A percentile compares a stretch with the other conserved stretches of the same genome.
phyloP scores from a whole-genome alignment of 2,797 vertebrate genomes.

The Tinamus major region DNA sequence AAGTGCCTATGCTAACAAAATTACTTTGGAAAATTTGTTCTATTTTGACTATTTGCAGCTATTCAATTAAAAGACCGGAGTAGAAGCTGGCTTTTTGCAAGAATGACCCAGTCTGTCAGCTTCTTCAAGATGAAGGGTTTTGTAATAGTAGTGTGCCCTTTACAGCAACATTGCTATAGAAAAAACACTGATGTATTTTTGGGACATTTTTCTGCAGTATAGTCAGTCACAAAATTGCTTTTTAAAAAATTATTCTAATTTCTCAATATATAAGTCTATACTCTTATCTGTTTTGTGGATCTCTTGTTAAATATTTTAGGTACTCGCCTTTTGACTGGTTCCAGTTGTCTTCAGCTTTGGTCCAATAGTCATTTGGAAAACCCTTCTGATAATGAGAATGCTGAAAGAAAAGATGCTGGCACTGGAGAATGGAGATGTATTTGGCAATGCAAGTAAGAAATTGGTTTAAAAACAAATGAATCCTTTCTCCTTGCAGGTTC shows the following conservation, averaged over 20 bases:
- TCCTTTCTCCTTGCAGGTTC: neutral
- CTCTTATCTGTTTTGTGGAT: neutral
- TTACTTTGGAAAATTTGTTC: neutral
- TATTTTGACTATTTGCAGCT: neutral
- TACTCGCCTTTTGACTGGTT: conserved; percentile 90
- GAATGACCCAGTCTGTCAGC: accelerated
- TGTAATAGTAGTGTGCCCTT: neutral
- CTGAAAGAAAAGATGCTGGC: conserved; percentile 67
- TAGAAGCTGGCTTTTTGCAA: neutral
- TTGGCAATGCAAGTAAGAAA: conserved; percentile 95
- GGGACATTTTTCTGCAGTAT: neutral
- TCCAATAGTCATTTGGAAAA: conserved; percentile 77
- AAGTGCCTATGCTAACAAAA: neutral
- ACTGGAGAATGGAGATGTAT: conserved; percentile 88
- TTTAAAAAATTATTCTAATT: neutral
- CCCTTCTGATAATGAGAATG: conserved; percentile 72
- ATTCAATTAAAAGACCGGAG: neutral
- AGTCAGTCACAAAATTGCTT: neutral
- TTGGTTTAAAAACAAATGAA: neutral
- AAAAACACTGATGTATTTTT: neutral
- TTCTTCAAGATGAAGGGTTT: neutral
- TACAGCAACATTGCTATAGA: neutral
- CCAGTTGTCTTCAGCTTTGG: conserved; percentile 92
- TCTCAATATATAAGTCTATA: accelerated
- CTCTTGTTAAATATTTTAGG: conserved; percentile 68